Evolutionary conservation across 1,140 invertebrate species (phyloP), one percentile per base, ranked within the genome.

Genomic region (Helicoverpa zea): DNA sequence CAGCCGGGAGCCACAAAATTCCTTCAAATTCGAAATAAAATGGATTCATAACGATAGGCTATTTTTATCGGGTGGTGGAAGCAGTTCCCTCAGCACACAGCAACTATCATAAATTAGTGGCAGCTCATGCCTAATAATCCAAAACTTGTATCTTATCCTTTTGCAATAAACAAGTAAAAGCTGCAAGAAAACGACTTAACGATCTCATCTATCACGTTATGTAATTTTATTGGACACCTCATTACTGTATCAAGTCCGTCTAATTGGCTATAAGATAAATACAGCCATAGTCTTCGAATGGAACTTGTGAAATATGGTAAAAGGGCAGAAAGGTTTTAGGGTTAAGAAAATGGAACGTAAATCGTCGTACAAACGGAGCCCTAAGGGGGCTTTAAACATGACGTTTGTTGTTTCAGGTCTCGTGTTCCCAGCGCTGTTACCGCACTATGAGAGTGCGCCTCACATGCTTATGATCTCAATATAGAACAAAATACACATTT

Each of bases 391-490:
- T 81, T 90, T 91, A 89, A 91, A 84, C 84, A 74, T 87, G 80
- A 87, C 90, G 75, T 91, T 91, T 92, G 88, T 94, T 94, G 91
- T 94, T 95, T 79, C 94, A 95, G 94, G 87, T 94, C 88, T 91
- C 87, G 80, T 74, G 81, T 84, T 80, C 23, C 49, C 81, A 74
- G 59, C 79, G 86, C 85, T 84, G 89, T 88, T 83, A 82, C 80
- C 91, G 86, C 92, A 92, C 88, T 93, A 94, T 94, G 92, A 92
- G 91, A 94, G 88, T 91, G 87, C 90, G 85, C 87, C 85, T 85
- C 82, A 89, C 86, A 89, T 84, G 88, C 89, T 88, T 89, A 91
- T 92, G 88, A 92, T 89, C 90, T 81, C 80, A 79, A 89, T 88
- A 85, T 91, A 90, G 84, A 90, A 84, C 76, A 87, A 80, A 89